phyloP scores from a whole-genome alignment of 2,888 invertebrate species.

The Drosophila mulleri region DNA sequence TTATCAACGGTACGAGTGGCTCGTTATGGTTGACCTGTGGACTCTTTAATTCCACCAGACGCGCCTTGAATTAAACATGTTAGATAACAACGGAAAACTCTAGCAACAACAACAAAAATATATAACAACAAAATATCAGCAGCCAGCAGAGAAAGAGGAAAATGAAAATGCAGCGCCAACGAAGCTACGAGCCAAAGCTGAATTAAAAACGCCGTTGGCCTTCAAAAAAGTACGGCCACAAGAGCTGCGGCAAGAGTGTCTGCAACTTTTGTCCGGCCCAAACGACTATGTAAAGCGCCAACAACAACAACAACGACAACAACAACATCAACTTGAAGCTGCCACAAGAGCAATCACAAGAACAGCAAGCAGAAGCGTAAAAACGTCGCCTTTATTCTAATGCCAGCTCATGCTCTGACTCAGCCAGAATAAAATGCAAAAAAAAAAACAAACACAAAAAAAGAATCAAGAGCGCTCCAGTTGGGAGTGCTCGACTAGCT shows the following conservation, averaged over 20 bases:
- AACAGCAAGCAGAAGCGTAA: slow-evolving; percentile 58
- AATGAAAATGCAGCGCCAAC: slow-evolving; percentile 46
- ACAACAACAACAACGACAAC: slow-evolving; percentile 38
- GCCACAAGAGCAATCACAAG: slow-evolving; percentile 42
- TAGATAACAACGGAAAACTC: slow-evolving; percentile 67
- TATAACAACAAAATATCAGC: neutral
- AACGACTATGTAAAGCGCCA: slow-evolving; percentile 64
- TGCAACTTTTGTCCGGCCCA: slow-evolving; percentile 71
- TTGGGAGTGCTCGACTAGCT: too few relatives aligned
- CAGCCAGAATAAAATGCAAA: slow-evolving; percentile 26
- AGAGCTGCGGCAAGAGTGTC: slow-evolving; percentile 45
- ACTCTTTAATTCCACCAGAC: slow-evolving; percentile 72
- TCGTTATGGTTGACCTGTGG: slow-evolving; percentile 67
- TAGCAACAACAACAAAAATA: neutral
- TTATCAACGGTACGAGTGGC: slow-evolving; percentile 55
- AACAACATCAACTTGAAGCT: slow-evolving; percentile 17
- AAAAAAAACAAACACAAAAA: neutral
- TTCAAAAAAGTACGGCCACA: slow-evolving; percentile 54
- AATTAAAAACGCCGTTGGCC: slow-evolving; percentile 71
- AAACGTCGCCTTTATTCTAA: slow-evolving; percentile 77
- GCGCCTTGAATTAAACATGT: slow-evolving; percentile 80
- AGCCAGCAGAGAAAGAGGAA: slow-evolving; percentile 1
- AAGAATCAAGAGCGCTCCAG: too few relatives aligned
- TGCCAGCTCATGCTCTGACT: slow-evolving; percentile 68
- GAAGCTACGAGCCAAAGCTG: slow-evolving; percentile 46